Conservation (phyloP, 2,888 invertebrate species). For the Diachrysia chrysitis region DNA sequence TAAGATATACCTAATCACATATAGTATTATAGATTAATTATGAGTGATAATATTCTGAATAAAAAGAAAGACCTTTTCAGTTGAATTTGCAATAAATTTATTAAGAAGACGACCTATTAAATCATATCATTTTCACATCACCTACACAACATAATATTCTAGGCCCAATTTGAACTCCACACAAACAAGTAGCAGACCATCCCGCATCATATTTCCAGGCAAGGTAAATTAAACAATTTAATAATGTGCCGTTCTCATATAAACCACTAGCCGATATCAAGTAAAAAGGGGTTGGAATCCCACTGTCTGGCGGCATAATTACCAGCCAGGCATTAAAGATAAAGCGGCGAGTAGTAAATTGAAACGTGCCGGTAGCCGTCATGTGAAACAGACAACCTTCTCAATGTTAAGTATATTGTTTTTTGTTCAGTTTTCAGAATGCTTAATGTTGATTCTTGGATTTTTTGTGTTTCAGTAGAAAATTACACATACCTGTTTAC, state of each 20-base stretch:
- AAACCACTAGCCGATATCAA: constrained; percentile 56
- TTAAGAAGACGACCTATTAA: no score
- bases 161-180: neutral
- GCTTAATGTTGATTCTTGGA: neutral
- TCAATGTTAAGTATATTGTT: constrained; percentile 14
- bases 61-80: no score
- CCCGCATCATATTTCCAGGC: neutral
- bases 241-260: constrained; percentile 27
- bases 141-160: no score
- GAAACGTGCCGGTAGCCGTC: constrained; percentile 68
- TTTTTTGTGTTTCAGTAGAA: neutral
- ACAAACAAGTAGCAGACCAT: neutral
- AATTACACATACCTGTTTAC: no score
- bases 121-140: no score
- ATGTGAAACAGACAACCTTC: constrained; percentile 47
- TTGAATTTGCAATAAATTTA: no score
- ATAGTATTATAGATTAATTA: no score
- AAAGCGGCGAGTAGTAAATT: constrained; percentile 66
- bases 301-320: constrained; percentile 72
- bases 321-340: constrained; percentile 69
- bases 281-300: constrained; percentile 65
- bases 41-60: no score
- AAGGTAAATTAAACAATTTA: constrained; percentile 47
- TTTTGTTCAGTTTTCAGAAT: constrained; percentile 3
- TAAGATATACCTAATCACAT: no score